These are phyloP conservation scores for Pachyuromys duprasi DNA, from an alignment of 2,797 vertebrate species.

Conservation along the genomic window DNA sequence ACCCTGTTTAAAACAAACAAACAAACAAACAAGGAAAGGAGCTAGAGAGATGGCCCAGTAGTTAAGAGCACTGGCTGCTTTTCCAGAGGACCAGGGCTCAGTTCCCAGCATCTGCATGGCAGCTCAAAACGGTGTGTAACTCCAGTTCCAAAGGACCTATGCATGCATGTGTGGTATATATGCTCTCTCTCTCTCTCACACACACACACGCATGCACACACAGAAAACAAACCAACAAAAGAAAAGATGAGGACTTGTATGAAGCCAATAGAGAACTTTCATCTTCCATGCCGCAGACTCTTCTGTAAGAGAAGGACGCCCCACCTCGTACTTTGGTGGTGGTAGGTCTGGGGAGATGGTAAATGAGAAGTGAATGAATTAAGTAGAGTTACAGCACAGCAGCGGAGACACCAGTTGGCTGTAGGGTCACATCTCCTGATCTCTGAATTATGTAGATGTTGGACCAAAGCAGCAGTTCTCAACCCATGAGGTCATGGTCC, in stretches of 20 bases:
- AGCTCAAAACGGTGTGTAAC: background rate
- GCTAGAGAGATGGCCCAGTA: no score
- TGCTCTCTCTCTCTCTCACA: background rate
- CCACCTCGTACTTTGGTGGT: background rate
- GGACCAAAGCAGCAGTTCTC: background rate
- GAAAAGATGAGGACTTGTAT: background rate
- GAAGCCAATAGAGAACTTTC: background rate
- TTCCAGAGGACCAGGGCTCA: background rate
- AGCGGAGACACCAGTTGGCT: background rate
- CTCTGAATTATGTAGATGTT: slow-evolving; percentile 6
- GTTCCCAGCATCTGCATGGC: no score
- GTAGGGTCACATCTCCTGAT: background rate
- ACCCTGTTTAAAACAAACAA: background rate
- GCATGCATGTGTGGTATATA: background rate
- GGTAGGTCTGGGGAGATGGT: background rate
- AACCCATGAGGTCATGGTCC: background rate
- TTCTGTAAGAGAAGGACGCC: background rate
- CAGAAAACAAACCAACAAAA: background rate
- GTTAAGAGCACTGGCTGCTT: background rate
- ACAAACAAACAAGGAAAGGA: no score
- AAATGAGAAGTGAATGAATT: background rate
- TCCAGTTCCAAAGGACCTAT: background rate
- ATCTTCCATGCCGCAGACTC: background rate
- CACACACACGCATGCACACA: background rate
- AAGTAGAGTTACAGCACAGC: background rate